Evolutionary conservation across 92 coral and sea anemone species (phyloP).

Genomic region (Zoanthus sociatus): DNA sequence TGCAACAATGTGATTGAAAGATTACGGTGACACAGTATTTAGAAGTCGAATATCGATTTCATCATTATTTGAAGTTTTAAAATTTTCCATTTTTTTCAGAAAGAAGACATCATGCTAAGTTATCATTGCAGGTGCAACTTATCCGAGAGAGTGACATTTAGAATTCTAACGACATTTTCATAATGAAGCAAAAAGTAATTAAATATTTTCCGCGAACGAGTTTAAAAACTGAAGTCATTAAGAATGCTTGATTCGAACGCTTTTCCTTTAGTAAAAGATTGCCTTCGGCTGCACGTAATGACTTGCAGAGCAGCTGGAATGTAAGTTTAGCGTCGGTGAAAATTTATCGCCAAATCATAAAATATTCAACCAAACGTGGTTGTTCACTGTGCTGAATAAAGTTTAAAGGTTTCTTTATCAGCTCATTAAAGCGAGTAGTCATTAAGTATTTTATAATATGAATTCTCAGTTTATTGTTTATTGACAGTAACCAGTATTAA

Average conservation of each 20-base stretch:
- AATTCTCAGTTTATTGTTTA: not conserved
- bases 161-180: too few species aligned
- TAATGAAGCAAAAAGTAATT: too few species aligned
- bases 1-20: too few species aligned
- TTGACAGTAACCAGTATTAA: not conserved
- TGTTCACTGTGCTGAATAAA: not conserved
- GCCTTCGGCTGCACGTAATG: not conserved
- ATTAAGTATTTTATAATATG: not conserved
- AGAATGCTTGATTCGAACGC: not conserved
- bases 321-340: not conserved
- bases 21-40: too few species aligned
- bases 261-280: not conserved
- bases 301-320: not conserved
- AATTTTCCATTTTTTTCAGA: too few species aligned
- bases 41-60: too few species aligned
- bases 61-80: too few species aligned
- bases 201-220: too few species aligned
- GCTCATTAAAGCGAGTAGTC: constrained; percentile 17
- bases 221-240: not conserved
- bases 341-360: not conserved
- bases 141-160: too few species aligned
- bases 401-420: not conserved
- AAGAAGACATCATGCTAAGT: too few species aligned
- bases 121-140: too few species aligned
- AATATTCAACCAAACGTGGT: not conserved